These are phyloP conservation scores for Labia minor DNA, from an alignment of 2,888 invertebrate genomes.

Conservation along the genomic window DNA sequence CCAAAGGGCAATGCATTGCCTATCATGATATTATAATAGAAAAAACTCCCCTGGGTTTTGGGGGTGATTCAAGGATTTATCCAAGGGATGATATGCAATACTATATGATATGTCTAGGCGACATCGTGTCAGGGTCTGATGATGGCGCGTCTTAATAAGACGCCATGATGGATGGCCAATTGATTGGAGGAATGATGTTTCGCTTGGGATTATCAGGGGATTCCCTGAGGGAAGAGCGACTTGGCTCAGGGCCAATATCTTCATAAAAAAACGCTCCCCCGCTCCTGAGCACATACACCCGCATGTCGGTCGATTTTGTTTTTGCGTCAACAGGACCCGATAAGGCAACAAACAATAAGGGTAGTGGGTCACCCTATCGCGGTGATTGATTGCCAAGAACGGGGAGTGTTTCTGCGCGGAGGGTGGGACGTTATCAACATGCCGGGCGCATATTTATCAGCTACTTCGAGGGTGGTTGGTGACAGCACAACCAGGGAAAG, in stretches of 20 bases:
- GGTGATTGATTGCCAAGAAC: neutral
- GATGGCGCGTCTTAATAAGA: conserved; percentile 1
- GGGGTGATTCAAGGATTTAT: neutral
- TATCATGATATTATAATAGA: neutral
- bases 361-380: conserved; percentile 8
- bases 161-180: conserved; percentile 13
- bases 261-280: neutral
- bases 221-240: neutral
- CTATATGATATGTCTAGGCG: neutral
- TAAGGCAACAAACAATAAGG: conserved; percentile 13
- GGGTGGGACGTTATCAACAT: neutral
- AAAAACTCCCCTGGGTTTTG: neutral
- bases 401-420: neutral
- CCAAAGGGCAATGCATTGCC: neutral
- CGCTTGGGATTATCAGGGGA: conserved; percentile 7
- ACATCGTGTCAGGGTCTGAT: neutral
- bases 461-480: conserved; percentile 3
- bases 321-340: conserved; percentile 4
- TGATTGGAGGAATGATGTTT: conserved; percentile 13
- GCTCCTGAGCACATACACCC: neutral
- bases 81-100: neutral
- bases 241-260: neutral
- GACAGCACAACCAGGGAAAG: neutral
- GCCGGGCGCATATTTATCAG: conserved; percentile 8
- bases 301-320: conserved; percentile 13